A percentile compares a stretch with the other conserved stretches of the same genome.
Conservation (phyloP, 2,797 vertebrate genomes). For the Acridotheres tristis region DNA sequence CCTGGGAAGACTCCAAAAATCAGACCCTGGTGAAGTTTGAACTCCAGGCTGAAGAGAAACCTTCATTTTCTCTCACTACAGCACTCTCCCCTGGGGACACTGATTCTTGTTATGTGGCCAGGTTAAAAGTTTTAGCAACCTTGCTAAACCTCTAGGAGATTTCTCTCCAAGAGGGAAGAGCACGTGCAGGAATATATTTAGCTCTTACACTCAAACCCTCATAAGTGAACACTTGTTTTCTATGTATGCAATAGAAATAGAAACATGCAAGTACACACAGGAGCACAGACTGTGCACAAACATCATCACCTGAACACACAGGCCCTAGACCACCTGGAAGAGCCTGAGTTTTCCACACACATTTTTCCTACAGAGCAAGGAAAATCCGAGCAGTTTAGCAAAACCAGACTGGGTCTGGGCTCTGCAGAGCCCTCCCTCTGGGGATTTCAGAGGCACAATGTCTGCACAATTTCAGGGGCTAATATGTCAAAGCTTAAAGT, state of each 20-base stretch:
- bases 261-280: neutral
- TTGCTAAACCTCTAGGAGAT: neutral
- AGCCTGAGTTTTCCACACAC: neutral
- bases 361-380: neutral
- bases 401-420: neutral
- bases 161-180: neutral
- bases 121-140: neutral
- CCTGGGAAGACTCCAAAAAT: neutral
- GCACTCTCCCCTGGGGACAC: fast-evolving
- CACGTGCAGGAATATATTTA: neutral
- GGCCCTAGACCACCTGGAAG: neutral
- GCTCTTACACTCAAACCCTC: neutral
- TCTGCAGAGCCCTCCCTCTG: neutral
- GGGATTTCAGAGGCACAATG: neutral
- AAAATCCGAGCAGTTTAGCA: neutral
- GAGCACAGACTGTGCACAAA: neutral
- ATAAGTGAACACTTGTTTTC: neutral
- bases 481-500: neutral
- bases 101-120: neutral
- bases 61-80: neutral
- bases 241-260: neutral
- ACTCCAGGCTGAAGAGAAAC: neutral
- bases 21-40: neutral
- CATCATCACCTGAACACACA: fast-evolving
- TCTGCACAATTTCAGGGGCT: neutral